Evolutionary conservation across 1,140 invertebrate species (phyloP), one percentile per base, ranked within the genome.

Genomic region (Ooceraea biroi): DNA sequence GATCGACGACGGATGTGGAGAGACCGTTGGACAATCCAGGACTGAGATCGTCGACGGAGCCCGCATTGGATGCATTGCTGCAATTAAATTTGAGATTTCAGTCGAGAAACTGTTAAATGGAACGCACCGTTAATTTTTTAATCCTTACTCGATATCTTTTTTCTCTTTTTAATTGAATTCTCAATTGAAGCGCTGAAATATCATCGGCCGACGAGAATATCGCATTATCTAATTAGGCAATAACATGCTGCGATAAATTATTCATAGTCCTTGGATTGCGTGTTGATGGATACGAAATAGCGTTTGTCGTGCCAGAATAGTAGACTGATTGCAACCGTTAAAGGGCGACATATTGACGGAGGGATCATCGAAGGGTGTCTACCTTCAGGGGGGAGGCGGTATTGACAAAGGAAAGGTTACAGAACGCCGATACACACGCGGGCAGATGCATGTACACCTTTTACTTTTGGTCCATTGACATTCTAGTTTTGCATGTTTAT

Each of bases 381-480:
- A 30, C 36, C 5, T 52, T 50, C 8, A n/a, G 44, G 66, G 72
- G 73, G 63, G 57, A 58, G 74, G 80, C 14, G 19, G 30, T 52
- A 57, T 46, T 19, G 55, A 82, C 58, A 69, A 74, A 71, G n/a
- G 74, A 46, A 22, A 76, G 74, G 65, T 82, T 66, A 77, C 85
- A 74, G 60, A 84, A 85, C 84, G 87, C 82, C 88, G 87, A 89
- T 86, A 61, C 88, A 86, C 82, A 85, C 57, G 57, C 73, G 76
- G 82, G 86, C 87, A 89, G 87, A 89, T 89, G 87, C 88, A 77
- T 82, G 84, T 77, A 76, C 74, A 88, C 88, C 86, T 89, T 89
- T 89, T 78, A 44, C 60, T 41, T 30, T 30, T 41, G 86, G 69
- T 89, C 88, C 86, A 89, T 89, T 78, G 84, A 78, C 83, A 83